Conservation (phyloP, 2,113 vertebrate genomes). For the Heterotilapia buettikoferi region DNA sequence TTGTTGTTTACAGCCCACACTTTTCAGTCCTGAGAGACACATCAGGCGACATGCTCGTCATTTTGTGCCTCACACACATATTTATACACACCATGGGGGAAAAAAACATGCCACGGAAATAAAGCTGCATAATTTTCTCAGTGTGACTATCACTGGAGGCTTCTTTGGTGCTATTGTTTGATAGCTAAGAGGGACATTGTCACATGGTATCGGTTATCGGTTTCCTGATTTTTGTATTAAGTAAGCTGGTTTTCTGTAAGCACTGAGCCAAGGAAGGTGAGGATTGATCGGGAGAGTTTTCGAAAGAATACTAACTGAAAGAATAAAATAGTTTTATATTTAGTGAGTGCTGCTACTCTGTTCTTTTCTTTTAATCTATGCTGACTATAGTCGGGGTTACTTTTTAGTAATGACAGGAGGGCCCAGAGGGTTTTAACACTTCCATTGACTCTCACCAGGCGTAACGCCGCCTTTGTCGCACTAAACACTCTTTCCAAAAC, state of each 20-base stretch:
- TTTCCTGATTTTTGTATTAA: background rate
- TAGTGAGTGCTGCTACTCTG: background rate
- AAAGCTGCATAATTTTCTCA: background rate
- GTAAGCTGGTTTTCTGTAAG: background rate
- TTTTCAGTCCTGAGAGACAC: background rate
- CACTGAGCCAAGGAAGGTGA: background rate
- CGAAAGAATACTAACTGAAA: background rate
- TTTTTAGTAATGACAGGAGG: background rate
- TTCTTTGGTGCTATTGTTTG: background rate
- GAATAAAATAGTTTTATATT: background rate
- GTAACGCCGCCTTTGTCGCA: background rate
- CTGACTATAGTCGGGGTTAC: background rate
- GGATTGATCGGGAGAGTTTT: background rate
- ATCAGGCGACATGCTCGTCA: background rate
- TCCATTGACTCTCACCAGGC: background rate
- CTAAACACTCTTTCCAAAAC: background rate
- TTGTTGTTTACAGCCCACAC: slow-evolving; percentile 29
- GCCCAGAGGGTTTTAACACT: background rate
- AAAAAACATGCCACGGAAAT: background rate
- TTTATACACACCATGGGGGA: background rate
- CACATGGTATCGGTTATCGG: background rate
- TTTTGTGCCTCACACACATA: background rate
- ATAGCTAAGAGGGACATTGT: background rate
- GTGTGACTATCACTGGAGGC: background rate
- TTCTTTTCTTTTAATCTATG: background rate